Conservation (phyloP, 2,797 vertebrate species). For the Numenius phaeopus region DNA sequence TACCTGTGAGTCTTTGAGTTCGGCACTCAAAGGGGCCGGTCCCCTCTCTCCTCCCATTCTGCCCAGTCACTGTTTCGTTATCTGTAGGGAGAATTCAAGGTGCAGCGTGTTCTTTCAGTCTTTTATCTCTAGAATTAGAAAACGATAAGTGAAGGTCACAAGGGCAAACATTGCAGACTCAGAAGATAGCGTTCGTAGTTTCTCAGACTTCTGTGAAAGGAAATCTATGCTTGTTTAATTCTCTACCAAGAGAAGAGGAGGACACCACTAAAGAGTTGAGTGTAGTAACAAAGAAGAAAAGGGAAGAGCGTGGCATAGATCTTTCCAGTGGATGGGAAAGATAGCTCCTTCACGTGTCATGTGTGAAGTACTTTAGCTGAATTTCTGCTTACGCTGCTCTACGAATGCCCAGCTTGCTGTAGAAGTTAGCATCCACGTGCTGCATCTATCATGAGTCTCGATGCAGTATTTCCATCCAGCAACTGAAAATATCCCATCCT, state of each 20-base stretch:
- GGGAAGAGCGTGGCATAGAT: background rate
- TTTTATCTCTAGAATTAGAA: background rate
- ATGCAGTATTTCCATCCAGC: background rate
- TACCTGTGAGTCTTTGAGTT: conserved; percentile 79
- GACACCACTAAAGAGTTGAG: background rate
- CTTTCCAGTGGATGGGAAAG: background rate
- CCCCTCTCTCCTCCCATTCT: background rate
- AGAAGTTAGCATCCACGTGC: background rate
- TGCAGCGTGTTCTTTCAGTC: background rate
- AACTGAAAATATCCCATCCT: background rate
- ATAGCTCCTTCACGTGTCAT: background rate
- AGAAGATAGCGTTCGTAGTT: background rate
- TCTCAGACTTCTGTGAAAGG: background rate
- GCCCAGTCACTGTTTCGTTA: background rate
- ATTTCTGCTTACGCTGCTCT: background rate
- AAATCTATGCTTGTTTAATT: background rate
- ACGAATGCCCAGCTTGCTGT: background rate
- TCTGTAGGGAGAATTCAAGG: background rate
- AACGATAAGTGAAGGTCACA: background rate
- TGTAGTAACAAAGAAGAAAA: background rate
- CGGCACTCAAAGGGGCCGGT: background rate
- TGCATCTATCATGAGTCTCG: background rate
- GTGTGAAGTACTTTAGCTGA: background rate
- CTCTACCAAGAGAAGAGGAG: background rate
- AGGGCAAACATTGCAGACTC: background rate